Conservation (phyloP, 2,797 vertebrate genomes). For the Notamacropus eugenii region DNA sequence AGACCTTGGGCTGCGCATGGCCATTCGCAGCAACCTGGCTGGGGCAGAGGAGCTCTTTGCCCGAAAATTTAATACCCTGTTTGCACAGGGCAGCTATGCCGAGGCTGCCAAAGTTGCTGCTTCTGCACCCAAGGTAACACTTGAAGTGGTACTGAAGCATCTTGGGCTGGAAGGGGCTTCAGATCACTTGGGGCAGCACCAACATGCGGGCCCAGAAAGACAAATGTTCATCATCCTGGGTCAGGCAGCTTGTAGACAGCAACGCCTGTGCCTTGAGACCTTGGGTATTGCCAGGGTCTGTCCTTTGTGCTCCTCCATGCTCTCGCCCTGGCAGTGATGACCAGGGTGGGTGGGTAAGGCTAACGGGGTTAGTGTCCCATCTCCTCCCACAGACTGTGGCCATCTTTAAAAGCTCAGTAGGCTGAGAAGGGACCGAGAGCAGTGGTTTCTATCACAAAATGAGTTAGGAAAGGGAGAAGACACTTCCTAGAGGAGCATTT, state of each 20-base stretch:
- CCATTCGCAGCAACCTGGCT: constrained; percentile 92
- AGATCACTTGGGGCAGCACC: no score
- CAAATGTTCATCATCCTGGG: background rate
- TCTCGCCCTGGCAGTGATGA: background rate
- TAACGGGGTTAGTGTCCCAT: background rate
- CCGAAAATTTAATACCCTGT: constrained; percentile 93
- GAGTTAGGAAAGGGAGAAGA: background rate
- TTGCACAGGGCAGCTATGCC: constrained; percentile 93
- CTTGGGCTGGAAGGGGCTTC: background rate
- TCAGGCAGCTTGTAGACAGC: background rate
- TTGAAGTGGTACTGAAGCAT: background rate
- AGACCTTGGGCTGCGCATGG: constrained; percentile 93
- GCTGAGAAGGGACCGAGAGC: background rate
- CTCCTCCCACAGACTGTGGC: background rate
- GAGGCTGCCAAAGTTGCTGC: constrained; percentile 94
- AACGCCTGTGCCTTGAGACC: rapidly evolving
- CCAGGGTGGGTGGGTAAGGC: background rate
- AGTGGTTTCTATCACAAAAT: background rate
- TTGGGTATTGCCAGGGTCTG: background rate
- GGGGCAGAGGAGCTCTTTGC: constrained; percentile 95
- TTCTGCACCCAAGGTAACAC: constrained; percentile 93
- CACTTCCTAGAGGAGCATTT: background rate
- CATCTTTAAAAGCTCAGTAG: background rate
- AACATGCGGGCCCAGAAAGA: background rate
- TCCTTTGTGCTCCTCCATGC: no score